Evolutionary conservation across 2,113 vertebrate genomes (phyloP), one percentile per base, ranked within the genome.

Genomic region (Mirounga angustirostris): DNA sequence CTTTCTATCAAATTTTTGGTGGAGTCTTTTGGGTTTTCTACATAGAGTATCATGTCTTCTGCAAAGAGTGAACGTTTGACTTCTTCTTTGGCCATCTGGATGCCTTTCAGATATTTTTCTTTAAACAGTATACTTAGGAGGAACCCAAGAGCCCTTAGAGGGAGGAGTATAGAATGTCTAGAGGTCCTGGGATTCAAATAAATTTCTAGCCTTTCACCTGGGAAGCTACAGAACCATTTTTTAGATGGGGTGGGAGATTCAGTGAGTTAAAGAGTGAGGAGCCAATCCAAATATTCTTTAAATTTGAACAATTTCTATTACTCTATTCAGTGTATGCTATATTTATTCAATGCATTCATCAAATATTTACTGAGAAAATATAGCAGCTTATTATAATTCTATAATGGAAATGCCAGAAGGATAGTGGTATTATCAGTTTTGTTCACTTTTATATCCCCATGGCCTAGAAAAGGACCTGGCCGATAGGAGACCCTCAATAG

Each of bases 311-410:
- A 71, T 91, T 87, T 28, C 76, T 97, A 19, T 78, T 85, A 69
- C 21, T 88, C 50, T 95, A 14, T 33, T 81, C 15, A 71, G 30
- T 86, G 3, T 76, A 59, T 96, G 56, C 36, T 95, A 8, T 91
- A 67, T 90, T 91, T 93, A 54, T 91, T 92, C 12, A 78, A 91
- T 52, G 83, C 5, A 81, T 50, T 95, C 73, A 93, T 81, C 88
- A 96, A 95, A 78, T 96, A 95, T 69, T 97, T 94, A 71, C 81
- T 94, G 43, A 95, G 76, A 71, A 94, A 96, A 96, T 88, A 84
- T 16, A 97, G 33, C 10, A 95, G 5, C 43, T 91, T 96, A 74
- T 94, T 30, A 71, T 94, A 61, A 85, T 59, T 82, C 14, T 88
- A 65, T 30, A 84, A 87, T 90, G 36, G 24, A 97, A 80, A 79